phyloP scores from a whole-genome alignment of 2,113 vertebrate species.

The human (Homo sapiens) region GRCh38 chr12:89335501-89336000 shows the following conservation, averaged over 20 bases:
- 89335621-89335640: neutral
- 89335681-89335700: neutral
- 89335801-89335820: neutral
- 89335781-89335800: neutral
- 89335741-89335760: neutral
- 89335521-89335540: neutral
- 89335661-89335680: neutral
- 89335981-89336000: constrained; percentile 24
- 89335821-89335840: neutral
- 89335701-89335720: neutral
- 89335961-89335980: neutral
- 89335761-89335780: neutral
- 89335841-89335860: constrained; percentile 13
- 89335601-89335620: neutral
- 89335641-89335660: neutral
- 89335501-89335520: neutral
- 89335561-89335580: neutral
- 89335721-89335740: neutral
- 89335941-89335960: constrained; percentile 21
- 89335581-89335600: neutral
- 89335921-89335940: neutral
- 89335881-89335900: neutral
- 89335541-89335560: neutral
- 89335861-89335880: neutral
- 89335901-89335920: neutral